Evolutionary conservation across 1,140 invertebrate genomes (phyloP).

Genomic region (Drosophila neocordata): DNA sequence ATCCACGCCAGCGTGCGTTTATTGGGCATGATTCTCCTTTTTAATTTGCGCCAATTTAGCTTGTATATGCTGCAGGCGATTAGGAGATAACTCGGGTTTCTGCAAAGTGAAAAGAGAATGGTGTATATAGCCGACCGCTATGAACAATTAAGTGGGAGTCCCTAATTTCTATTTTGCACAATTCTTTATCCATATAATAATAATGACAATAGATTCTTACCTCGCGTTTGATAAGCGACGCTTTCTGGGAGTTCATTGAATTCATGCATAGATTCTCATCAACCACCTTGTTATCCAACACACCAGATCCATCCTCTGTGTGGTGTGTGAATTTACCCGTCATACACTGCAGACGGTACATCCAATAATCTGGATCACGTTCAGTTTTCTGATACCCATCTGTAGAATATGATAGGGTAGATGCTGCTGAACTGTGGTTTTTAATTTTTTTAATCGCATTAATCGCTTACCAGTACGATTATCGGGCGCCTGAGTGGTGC

Average conservation of each 20-base stretch:
- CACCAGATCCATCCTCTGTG: constrained; percentile 56
- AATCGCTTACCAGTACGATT: constrained; percentile 68
- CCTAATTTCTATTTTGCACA: neutral
- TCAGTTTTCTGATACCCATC: constrained; percentile 65
- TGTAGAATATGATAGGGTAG: constrained; percentile 75
- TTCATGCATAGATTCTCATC: constrained; percentile 81
- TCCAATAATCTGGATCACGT: constrained; percentile 78
- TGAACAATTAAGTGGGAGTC: neutral
- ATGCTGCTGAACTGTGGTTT: too few relatives aligned
- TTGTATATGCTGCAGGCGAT: constrained; percentile 78
- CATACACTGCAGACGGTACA: constrained; percentile 70
- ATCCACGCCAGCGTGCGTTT: constrained; percentile 27
- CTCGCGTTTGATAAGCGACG: constrained; percentile 70
- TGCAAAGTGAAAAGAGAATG: constrained; percentile 29
- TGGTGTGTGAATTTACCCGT: constrained; percentile 48
- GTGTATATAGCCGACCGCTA: neutral
- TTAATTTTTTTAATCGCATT: too few relatives aligned
- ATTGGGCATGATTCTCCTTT: constrained; percentile 77
- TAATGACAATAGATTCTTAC: constrained; percentile 45
- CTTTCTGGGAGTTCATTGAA: constrained; percentile 74
- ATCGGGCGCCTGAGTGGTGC: constrained; percentile 45
- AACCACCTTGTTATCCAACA: constrained; percentile 78
- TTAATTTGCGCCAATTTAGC: constrained; percentile 80
- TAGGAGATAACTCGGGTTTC: constrained; percentile 79
- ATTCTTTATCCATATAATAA: neutral